Percentiles rank a stretch among this genome's conserved stretches.
Evolutionary conservation across 2,888 invertebrate species (phyloP).

Genomic region (Abrostola triplasia): DNA sequence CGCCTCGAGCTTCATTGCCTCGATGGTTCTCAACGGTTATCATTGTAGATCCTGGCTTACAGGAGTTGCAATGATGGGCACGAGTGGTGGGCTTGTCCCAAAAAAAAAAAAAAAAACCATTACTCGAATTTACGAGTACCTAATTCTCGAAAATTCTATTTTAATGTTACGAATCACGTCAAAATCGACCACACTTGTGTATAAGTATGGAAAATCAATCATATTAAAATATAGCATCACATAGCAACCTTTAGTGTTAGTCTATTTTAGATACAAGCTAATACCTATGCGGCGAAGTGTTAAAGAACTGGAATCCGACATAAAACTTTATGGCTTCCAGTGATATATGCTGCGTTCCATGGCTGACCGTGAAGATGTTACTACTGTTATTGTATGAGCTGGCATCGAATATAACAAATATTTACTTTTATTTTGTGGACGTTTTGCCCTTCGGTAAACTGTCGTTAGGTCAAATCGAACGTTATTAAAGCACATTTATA

Average conservation of each 20-base stretch:
- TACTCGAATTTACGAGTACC: background rate
- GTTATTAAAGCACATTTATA: background rate
- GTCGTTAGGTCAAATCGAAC: background rate
- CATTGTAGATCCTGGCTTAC: no score
- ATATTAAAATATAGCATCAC: slow-evolving; percentile 16
- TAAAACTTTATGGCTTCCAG: slow-evolving; percentile 45
- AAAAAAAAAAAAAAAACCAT: no score
- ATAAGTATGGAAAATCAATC: background rate
- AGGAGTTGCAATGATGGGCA: no score
- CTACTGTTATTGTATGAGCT: slow-evolving; percentile 17
- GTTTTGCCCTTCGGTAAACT: slow-evolving; percentile 7
- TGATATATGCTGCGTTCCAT: slow-evolving; percentile 38
- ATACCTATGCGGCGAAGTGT: slow-evolving; percentile 33
- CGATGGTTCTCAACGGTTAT: no score
- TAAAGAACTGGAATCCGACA: slow-evolving; percentile 50
- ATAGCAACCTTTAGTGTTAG: slow-evolving; percentile 31
- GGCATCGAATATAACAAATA: slow-evolving; percentile 15
- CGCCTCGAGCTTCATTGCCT: no score
- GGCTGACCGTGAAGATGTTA: slow-evolving; percentile 44
- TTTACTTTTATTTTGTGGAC: slow-evolving; percentile 26
- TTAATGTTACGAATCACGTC: background rate
- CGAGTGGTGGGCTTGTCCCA: no score
- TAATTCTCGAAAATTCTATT: background rate
- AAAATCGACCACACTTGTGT: background rate
- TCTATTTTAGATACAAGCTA: slow-evolving; percentile 46